Conservation (phyloP, 1,140 invertebrate species). For the Dendroctonus ponderosae region DNA sequence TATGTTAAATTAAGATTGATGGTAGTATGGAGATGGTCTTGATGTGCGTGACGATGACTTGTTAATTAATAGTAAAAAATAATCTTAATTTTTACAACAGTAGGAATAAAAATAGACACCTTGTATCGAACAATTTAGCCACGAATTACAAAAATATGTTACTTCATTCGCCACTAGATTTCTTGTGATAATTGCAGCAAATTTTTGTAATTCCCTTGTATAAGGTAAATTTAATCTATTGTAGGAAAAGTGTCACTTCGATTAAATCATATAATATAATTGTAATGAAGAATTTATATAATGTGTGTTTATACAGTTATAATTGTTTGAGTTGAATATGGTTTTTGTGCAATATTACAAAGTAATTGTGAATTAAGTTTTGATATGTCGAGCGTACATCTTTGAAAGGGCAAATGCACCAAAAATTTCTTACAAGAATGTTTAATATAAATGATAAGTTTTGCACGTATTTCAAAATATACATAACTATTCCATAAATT, state of each 20-base stretch:
- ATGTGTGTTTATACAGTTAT: conserved; percentile 38
- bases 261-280: conserved; percentile 25
- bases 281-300: conserved; percentile 35
- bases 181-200: conserved; percentile 35
- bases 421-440: no score
- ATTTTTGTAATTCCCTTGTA: conserved; percentile 37
- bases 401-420: no score
- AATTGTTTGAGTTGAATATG: conserved; percentile 32
- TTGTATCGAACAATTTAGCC: conserved; percentile 14
- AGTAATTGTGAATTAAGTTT: conserved; percentile 27
- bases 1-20: conserved; percentile 8
- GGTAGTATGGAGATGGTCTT: background rate
- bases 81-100: conserved; percentile 12
- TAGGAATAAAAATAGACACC: conserved; percentile 15
- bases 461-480: conserved; percentile 22
- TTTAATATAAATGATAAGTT: conserved; percentile 5
- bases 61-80: conserved; percentile 1
- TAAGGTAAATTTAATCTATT: conserved; percentile 32
- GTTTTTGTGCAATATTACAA: conserved; percentile 42
- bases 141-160: conserved; percentile 33
- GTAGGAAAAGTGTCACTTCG: conserved; percentile 33
- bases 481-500: background rate
- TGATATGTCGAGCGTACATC: conserved; percentile 7
- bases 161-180: conserved; percentile 21
- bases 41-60: background rate